Evolutionary conservation across 2,113 vertebrate species (phyloP).

Genomic region (Tachuris rubrigastra): DNA sequence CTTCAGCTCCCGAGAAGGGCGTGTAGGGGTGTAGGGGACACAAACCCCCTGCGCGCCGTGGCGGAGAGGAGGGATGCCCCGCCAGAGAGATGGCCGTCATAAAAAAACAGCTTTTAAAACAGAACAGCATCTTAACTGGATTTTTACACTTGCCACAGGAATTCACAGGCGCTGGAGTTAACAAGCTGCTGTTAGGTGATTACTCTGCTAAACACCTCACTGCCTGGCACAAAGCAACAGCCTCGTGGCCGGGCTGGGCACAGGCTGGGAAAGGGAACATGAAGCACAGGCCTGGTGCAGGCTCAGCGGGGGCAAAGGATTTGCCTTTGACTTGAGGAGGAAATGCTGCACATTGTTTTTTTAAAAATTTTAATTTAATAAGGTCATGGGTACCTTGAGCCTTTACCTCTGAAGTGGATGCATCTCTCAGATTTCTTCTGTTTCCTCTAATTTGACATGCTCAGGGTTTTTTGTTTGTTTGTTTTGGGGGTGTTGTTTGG

Average conservation of each 20-base stretch:
- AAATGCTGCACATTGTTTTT: not conserved
- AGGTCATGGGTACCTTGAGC: rapidly evolving
- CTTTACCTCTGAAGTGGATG: not conserved
- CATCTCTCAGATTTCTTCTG: not conserved
- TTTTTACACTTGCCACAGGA: not conserved
- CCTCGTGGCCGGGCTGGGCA: not conserved
- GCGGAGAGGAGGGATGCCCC: not conserved
- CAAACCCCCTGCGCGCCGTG: rapidly evolving
- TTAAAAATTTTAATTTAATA: not conserved
- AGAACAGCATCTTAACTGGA: not conserved
- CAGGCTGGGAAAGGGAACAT: not conserved
- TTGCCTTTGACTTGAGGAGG: not conserved
- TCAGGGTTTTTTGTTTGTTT: not conserved
- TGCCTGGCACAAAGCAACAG: not conserved
- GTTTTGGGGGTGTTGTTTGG: no score
- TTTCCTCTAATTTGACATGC: not conserved
- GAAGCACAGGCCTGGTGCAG: not conserved
- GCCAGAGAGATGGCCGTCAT: not conserved
- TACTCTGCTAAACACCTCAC: not conserved
- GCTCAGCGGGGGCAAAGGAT: not conserved
- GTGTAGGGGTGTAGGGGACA: not conserved
- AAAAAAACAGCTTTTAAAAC: not conserved
- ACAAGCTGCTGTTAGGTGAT: not conserved
- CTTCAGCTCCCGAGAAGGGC: not conserved
- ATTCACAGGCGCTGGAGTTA: not conserved